Evolutionary conservation across 2,113 vertebrate species (phyloP).

Genomic region (Lophochroa leadbeateri): DNA sequence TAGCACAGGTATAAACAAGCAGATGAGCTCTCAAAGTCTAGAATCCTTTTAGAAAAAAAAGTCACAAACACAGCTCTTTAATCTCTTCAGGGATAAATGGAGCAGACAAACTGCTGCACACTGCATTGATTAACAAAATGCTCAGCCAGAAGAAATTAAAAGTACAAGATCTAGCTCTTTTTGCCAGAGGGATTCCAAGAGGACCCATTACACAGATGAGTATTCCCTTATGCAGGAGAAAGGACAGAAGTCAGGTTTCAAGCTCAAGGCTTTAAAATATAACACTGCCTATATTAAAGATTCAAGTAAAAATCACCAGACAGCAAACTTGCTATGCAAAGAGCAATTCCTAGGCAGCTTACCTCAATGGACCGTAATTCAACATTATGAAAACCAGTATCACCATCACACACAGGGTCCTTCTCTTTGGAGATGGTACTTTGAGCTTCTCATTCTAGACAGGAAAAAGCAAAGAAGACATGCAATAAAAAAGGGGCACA

Average conservation of each 20-base stretch:
- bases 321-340: background rate
- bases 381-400: slow-evolving; percentile 86
- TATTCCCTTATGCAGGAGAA: background rate
- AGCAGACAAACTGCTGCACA: background rate
- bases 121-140: background rate
- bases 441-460: slow-evolving; percentile 87
- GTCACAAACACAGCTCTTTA: background rate
- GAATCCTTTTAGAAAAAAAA: background rate
- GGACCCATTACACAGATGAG: background rate
- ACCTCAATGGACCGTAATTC: slow-evolving; percentile 87
- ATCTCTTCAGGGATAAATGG: background rate
- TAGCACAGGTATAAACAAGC: background rate
- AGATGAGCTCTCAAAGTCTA: background rate
- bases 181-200: background rate
- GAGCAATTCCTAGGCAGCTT: slow-evolving; percentile 35
- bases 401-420: slow-evolving; percentile 89
- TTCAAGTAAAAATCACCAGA: background rate
- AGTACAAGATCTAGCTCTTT: background rate
- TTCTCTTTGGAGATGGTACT: slow-evolving; percentile 85
- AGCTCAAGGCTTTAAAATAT: background rate
- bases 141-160: background rate
- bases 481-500: background rate
- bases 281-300: background rate
- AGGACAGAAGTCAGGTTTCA: background rate
- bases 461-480: background rate